Base-by-base conservation (phyloP, 2,113 vertebrate species). In the Brachypteracias leptosomus region DNA sequence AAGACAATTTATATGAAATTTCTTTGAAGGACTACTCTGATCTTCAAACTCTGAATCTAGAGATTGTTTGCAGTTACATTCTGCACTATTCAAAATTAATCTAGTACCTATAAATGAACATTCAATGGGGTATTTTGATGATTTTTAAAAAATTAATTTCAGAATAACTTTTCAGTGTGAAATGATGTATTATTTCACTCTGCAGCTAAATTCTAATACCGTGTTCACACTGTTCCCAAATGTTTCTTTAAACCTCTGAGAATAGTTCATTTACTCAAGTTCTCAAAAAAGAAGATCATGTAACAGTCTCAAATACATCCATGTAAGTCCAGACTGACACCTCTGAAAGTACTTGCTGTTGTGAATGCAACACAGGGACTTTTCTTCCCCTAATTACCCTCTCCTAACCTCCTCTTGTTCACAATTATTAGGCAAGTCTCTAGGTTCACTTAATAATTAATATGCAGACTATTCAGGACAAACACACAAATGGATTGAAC, bases 1-100 rank as follows among this genome's bases (percentile, higher is more conserved):
- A 87, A 96, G 97, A 94, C 29, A 87, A 96, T 96, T 47, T 71
- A 83, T 25, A 35, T 82, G 73, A 77, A 76, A 95, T 94, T 89
- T 77, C 81, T 75, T 97, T 95, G 87, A 95, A 95, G 62, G 88
- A 47, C 25, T 68, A 96, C 38, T 76, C 75, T 96, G 82, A 89
- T 42, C 49, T 93, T 96, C 54, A 79, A 71, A 49, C 35, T 67
- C 85, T 89, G 49, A 78, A 74, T 86, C 19, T 66, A 93, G 63
- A 88, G 18, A 83, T 94, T 91, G 36, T 88, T 96, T 96, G 52
- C 71, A 91, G 91, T 90, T 96, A 93, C 8, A 51, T 87, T 62
- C 44, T 82, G 7, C 31, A 17, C 47, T 85, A 40, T 31, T 78
- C n/a, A 26, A 95, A 90, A 95, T 85, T 76, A 17, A 89, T 83